Percentiles rank a stretch among this genome's conserved stretches.
Evolutionary conservation across 2,888 invertebrate genomes (phyloP).

Genomic region (Agonopterix alstromeriana): DNA sequence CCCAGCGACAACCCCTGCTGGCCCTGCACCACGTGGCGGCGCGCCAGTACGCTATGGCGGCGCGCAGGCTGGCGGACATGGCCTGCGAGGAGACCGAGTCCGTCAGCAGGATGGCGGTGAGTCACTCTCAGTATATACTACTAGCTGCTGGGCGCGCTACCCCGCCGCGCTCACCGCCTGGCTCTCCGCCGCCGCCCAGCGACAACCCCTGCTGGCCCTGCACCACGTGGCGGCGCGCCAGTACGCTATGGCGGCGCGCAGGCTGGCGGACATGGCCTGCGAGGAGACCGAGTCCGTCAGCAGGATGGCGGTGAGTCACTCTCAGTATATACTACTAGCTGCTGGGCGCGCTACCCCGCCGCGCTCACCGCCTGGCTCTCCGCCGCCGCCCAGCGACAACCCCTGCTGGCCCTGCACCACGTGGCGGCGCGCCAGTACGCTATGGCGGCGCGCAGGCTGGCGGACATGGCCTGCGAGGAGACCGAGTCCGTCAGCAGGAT

Average conservation of each 20-base stretch:
- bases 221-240: constrained; percentile 29
- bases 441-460: too few species aligned
- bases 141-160: too few species aligned
- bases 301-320: constrained; percentile 83
- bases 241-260: constrained; percentile 13
- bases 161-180: constrained; percentile 11
- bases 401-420: too few species aligned
- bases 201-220: constrained; percentile 24
- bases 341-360: too few species aligned
- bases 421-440: too few species aligned
- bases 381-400: too few species aligned
- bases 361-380: too few species aligned
- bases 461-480: too few species aligned
- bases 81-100: constrained; percentile 77
- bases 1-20: constrained; percentile 36
- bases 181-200: constrained; percentile 34
- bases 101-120: constrained; percentile 81
- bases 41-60: constrained; percentile 21
- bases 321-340: too few species aligned
- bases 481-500: too few species aligned
- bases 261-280: constrained; percentile 62
- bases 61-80: constrained; percentile 63
- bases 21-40: constrained; percentile 25
- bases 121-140: too few species aligned
- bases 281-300: constrained; percentile 80